Evolutionary conservation across 2,888 invertebrate genomes (phyloP).

Genomic region (Parascotia fuliginaria): DNA sequence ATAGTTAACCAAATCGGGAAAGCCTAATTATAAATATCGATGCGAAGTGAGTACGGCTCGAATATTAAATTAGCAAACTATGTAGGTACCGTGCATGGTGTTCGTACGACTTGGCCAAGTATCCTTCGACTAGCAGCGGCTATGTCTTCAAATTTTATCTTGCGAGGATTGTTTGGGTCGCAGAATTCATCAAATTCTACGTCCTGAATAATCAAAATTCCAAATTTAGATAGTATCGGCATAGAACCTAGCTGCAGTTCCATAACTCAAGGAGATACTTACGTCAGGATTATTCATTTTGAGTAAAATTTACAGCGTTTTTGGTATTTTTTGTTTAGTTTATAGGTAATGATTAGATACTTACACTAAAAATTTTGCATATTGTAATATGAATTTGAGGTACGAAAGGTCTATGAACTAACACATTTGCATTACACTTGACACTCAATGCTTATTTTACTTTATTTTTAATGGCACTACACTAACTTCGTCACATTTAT

Average conservation of each 20-base stretch:
- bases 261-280: not conserved
- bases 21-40: no score
- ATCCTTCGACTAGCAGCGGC: slow-evolving; percentile 89
- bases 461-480: not conserved
- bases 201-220: slow-evolving; percentile 44
- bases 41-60: no score
- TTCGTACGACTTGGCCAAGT: slow-evolving; percentile 84
- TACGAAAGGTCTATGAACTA: not conserved
- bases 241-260: no score
- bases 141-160: slow-evolving; percentile 87
- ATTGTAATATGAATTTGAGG: not conserved
- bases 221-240: not conserved
- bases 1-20: no score
- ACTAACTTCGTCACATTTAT: no score
- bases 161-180: slow-evolving; percentile 73
- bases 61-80: no score
- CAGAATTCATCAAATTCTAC: slow-evolving; percentile 70
- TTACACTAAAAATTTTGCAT: not conserved
- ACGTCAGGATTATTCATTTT: not conserved
- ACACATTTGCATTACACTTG: not conserved
- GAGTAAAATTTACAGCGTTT: not conserved
- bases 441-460: not conserved
- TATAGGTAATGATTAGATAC: not conserved
- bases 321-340: not conserved
- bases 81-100: slow-evolving; percentile 86